Evolutionary conservation across 1,140 invertebrate genomes (phyloP).

Genomic region (Drosophila insularis): DNA sequence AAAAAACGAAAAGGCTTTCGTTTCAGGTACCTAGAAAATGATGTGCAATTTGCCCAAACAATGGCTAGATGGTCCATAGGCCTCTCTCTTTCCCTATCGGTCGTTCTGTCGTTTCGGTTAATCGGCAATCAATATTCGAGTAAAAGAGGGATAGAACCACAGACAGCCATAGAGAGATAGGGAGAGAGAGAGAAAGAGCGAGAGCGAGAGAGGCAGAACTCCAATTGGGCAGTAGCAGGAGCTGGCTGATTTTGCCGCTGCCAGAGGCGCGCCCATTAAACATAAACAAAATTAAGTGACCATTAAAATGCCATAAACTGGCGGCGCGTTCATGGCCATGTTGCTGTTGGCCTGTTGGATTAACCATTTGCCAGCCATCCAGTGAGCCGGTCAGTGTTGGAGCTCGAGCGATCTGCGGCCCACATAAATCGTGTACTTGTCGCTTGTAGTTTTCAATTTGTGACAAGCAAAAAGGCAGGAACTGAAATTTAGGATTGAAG

Average conservation of each 20-base stretch:
- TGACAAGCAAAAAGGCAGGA: slow-evolving; percentile 56
- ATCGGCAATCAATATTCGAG: slow-evolving; percentile 76
- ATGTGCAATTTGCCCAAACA: slow-evolving; percentile 70
- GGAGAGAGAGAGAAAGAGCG: slow-evolving; percentile 3
- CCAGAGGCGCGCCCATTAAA: slow-evolving; percentile 76
- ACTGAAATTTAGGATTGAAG: slow-evolving; percentile 34
- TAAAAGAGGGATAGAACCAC: slow-evolving; percentile 2
- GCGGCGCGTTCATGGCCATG: slow-evolving; percentile 74
- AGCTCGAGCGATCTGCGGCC: slow-evolving; percentile 36
- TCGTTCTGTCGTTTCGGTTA: slow-evolving; percentile 60
- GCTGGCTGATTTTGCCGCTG: slow-evolving; percentile 44
- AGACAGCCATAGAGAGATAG: slow-evolving; percentile 13
- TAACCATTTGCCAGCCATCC: slow-evolving; percentile 28
- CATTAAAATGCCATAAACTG: slow-evolving; percentile 83
- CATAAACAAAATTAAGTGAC: slow-evolving; percentile 83
- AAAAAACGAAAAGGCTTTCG: not conserved
- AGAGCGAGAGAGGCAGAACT: slow-evolving; percentile 17
- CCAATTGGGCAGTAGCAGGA: slow-evolving; percentile 11
- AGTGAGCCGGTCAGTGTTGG: slow-evolving; percentile 21
- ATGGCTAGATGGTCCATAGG: not conserved
- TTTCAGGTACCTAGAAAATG: slow-evolving; percentile 52
- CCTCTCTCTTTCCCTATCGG: slow-evolving; percentile 19
- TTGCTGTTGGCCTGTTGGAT: slow-evolving; percentile 41
- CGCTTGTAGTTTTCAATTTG: slow-evolving; percentile 80
- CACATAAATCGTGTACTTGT: slow-evolving; percentile 80